Base-by-base conservation (phyloP, 2,113 vertebrate genomes). In the Protobothrops flavoviridis region DNA sequence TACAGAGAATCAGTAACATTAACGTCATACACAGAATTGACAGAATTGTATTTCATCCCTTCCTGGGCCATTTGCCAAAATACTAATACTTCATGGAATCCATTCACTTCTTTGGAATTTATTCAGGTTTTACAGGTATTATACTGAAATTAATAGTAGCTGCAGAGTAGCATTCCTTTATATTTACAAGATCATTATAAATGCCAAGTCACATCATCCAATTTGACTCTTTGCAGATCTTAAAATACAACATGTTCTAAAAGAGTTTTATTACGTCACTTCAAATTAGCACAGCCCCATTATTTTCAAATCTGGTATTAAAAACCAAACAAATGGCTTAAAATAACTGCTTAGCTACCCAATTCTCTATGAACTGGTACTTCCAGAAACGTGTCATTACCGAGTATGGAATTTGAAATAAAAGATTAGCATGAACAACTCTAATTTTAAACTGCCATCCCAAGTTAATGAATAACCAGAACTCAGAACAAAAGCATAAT, bases 391-490 rank as follows among this genome's bases (percentile, higher is more conserved):
- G 10, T 91, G 90, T 13, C 91, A 93, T 20, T 90, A 93, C 89
- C 85, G 50, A 43, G 52, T n/a, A 55, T 94, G 86, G 24, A 85
- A 17, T 61, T 64, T 89, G n/a, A 92, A 92, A n/a, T 94, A 43
- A 81, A 81, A 94, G 89, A 92, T 39, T 92, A 94, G 55, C 1
- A 50, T 92, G 81, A 74, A 85, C 23, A 94, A 94, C 94, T 89
- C 87, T 91, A 4, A 91, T 90, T 91, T 94, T 91, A 92, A 94
- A 94, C 33, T 92, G 91, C 90, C 69, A 13, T 21, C 92, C 50
- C 45, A n/a, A 91, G 50, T 17, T 92, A 12, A 90, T 92, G 92
- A 92, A 94, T 95, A 91, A 3, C 23, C 81, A 85, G 24, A 91
- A 86, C 7, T 50, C 4, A 81, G 7, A 33, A 29, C 29, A 94